Percentiles rank a stretch among this genome's conserved stretches.
phyloP scores from a whole-genome alignment of 2,113 vertebrate genomes.

The Micronycteris hirsuta region DNA sequence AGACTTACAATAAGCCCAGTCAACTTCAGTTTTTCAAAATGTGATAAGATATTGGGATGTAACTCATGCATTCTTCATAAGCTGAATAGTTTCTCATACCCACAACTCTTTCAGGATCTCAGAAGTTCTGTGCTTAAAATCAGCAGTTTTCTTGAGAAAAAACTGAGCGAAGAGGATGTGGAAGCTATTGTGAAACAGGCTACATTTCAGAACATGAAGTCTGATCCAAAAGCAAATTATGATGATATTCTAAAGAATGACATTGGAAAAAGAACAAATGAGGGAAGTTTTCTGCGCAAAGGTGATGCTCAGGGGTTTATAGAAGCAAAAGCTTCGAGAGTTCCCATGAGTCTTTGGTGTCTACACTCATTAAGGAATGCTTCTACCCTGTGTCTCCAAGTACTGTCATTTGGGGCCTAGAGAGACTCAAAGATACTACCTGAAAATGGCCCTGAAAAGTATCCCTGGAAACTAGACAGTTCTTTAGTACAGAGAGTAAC shows the following conservation, averaged over 20 bases:
- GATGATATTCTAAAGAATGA: background rate
- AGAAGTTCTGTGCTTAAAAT: slow-evolving; percentile 65
- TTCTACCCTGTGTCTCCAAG: background rate
- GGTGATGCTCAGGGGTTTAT: slow-evolving; percentile 14
- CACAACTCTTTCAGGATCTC: slow-evolving; percentile 65
- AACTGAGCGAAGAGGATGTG: slow-evolving; percentile 59
- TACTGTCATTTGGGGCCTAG: background rate
- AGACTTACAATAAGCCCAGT: background rate
- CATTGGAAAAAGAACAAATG: background rate
- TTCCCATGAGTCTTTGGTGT: background rate
- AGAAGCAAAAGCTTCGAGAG: background rate
- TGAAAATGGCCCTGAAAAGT: background rate
- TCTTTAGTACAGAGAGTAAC: background rate
- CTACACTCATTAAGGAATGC: background rate
- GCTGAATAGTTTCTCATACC: background rate
- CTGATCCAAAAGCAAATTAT: slow-evolving; percentile 55
- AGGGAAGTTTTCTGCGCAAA: slow-evolving; percentile 48
- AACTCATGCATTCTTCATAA: background rate
- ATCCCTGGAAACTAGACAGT: background rate
- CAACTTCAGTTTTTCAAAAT: no score
- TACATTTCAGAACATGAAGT: slow-evolving; percentile 68
- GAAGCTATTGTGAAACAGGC: slow-evolving; percentile 64
- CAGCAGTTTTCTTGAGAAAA: slow-evolving; percentile 69
- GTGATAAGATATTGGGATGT: background rate
- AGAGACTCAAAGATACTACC: background rate